Conservation (phyloP, 2,888 invertebrate species). For the Synergus itoensis region DNA sequence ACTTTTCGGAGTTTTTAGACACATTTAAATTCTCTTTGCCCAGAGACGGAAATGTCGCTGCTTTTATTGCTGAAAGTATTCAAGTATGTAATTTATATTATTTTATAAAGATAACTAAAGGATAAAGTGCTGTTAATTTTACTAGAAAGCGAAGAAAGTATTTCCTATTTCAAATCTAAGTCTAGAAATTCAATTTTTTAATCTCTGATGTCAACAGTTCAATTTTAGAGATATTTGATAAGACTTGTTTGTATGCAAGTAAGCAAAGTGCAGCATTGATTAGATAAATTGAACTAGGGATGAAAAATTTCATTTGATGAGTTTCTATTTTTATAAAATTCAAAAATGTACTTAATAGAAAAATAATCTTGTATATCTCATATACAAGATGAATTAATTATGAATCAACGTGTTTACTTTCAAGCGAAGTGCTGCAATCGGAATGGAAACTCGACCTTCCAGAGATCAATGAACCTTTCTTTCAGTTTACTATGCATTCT, state of each 20-base stretch:
- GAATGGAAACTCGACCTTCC: slow-evolving; percentile 17
- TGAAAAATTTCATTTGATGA: too few species aligned
- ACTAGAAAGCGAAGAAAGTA: too few species aligned
- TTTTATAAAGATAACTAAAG: not conserved
- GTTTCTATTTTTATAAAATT: too few species aligned
- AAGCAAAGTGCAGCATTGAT: not conserved
- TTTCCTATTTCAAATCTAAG: too few species aligned
- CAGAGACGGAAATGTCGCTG: slow-evolving; percentile 87
- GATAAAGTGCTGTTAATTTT: not conserved
- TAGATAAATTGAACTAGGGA: not conserved
- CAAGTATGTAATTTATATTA: slow-evolving; percentile 80
- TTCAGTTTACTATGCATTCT: slow-evolving; percentile 1
- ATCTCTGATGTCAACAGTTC: too few species aligned
- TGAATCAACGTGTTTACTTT: slow-evolving; percentile 17
- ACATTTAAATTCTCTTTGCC: slow-evolving; percentile 89
- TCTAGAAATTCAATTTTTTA: too few species aligned
- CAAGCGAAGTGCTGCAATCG: slow-evolving; percentile 14
- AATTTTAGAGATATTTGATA: not conserved
- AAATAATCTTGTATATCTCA: not conserved
- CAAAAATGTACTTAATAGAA: too few species aligned
- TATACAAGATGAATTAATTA: not conserved
- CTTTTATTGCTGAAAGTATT: slow-evolving; percentile 96
- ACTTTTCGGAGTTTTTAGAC: slow-evolving; percentile 90
- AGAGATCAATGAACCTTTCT: slow-evolving; percentile 1
- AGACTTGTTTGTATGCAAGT: not conserved